A percentile compares a stretch with the other conserved stretches of the same genome.
Evolutionary conservation across 64 coral and sea anemone species (phyloP).

Genomic region (Stylophora pistillata): DNA sequence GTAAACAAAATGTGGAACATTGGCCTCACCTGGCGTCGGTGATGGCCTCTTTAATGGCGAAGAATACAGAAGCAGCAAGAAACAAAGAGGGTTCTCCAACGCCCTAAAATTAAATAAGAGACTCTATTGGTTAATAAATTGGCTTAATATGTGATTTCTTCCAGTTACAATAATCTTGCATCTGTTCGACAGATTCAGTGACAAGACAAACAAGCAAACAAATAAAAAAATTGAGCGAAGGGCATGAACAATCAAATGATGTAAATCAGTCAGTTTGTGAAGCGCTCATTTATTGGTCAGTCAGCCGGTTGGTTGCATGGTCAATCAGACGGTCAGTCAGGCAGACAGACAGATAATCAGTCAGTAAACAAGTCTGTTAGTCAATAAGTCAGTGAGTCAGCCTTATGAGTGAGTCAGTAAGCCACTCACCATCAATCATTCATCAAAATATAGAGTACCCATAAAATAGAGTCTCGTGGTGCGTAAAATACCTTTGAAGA

Average conservation of each 20-base stretch:
- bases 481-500: constrained; percentile 42
- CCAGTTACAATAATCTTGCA: too few relatives aligned
- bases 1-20: too few relatives aligned
- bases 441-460: not conserved
- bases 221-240: too few relatives aligned
- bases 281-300: too few relatives aligned
- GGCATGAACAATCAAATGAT: too few relatives aligned
- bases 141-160: not conserved
- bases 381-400: not conserved
- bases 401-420: not conserved
- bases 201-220: too few relatives aligned
- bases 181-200: not conserved
- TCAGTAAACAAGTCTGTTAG: not conserved
- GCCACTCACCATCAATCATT: not conserved
- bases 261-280: too few relatives aligned
- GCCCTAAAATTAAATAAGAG: constrained; percentile 20
- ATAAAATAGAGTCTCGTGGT: not conserved
- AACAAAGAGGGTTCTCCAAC: constrained; percentile 84
- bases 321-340: not conserved
- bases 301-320: too few relatives aligned
- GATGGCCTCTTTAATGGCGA: constrained; percentile 88
- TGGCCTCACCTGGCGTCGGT: constrained; percentile 64
- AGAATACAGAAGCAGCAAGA: constrained; percentile 85
- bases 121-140: not conserved
- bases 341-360: not conserved